Percentiles rank a stretch among this genome's conserved stretches.
Conservation (phyloP, 2,113 vertebrate genomes). For the Orthonyx spaldingii region DNA sequence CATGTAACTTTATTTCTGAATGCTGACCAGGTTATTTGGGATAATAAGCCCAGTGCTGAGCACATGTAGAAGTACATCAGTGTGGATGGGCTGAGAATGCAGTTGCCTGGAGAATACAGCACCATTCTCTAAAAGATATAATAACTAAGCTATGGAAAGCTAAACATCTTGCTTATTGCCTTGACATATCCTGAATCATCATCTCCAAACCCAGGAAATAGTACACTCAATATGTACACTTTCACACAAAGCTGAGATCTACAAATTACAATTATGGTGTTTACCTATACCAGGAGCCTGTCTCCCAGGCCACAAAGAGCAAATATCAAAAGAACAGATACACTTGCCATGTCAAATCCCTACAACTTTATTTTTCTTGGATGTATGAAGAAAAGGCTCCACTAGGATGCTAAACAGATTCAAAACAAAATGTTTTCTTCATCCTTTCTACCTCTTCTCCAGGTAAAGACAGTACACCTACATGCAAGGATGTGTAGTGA, state of each 20-base stretch:
- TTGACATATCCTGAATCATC: neutral
- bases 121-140: neutral
- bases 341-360: neutral
- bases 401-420: neutral
- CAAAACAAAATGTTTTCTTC: neutral
- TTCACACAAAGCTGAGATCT: neutral
- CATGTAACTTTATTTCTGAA: neutral
- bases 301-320: neutral
- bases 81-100: neutral
- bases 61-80: neutral
- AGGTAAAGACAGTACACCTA: neutral
- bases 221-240: neutral
- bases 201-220: neutral
- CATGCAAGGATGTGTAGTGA: neutral
- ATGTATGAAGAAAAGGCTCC: neutral
- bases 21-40: neutral
- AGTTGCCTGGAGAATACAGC: neutral
- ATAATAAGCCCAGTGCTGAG: neutral
- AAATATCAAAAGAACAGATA: neutral
- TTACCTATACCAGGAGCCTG: neutral
- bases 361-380: neutral
- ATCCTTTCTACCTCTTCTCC: neutral
- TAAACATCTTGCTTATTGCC: neutral
- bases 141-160: neutral
- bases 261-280: neutral